Evolutionary conservation across 1,140 invertebrate species (phyloP), one percentile per base, ranked within the genome.

Genomic region (Danaus melanippus): DNA sequence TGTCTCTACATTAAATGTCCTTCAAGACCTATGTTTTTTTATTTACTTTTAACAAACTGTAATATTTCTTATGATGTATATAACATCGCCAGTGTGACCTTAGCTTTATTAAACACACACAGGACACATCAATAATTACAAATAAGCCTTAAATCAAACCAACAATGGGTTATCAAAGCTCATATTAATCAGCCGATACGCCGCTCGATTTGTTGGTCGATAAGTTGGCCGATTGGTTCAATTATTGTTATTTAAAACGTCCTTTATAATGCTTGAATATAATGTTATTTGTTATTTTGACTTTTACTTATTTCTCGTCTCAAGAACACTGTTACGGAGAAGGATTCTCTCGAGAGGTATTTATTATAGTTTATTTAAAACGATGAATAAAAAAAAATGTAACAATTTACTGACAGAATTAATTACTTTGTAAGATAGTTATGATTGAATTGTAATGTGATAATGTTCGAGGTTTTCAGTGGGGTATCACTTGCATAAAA

Each of bases 221-320:
- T 66, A 59, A 56, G 60, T 68, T 62, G 61, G 55, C 54, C 60
- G 69, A 76, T 79, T 71, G 74, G 69, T 74, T 81, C 76, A 76
- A 76, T 81, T 81, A 81, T 78, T 72, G 62, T 72, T 76, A 74
- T 79, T 78, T 78, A 77, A 73, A 74, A 72, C 63, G 66, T 66
- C 64, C 53, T 64, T 66, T 71, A 80, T 75, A 80, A 78, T 71
- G 67, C 60, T 43, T 71, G 69, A 78, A 81, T 78, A 71, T 77
- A 53, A 51, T 55, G 67, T 69, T 81, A 75, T 81, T 81, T 79
- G 75, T 81, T 71, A 73, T 62, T 65, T 51, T 44, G 52, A 59
- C 65, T 67, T 74, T 76, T 76, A 72, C 75, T 76, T 75, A 76
- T 68, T 74, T 66, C 67, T 62, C 63, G 72, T 65, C 60, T 49